Base-by-base conservation (phyloP, 2,797 vertebrate species). In the Sarcophilus harrisii region DNA sequence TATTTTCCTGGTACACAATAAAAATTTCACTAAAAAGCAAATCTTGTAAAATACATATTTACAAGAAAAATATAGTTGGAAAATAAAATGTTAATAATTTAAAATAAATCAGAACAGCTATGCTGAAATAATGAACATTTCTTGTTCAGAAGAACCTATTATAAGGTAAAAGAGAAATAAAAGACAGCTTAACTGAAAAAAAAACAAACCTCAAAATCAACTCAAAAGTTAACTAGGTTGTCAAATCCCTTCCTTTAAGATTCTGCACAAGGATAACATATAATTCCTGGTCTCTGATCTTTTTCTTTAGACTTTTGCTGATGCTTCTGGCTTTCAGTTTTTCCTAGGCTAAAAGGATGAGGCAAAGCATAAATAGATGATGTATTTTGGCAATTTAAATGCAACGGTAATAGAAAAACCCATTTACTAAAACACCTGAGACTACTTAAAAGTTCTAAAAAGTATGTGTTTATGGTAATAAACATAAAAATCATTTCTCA, bases 401-500 rank as follows among this genome's bases (percentile, higher is more conserved):
- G 73, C 18, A 81, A 45, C 45, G 73, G 2, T 45, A 81, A 81
- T 81, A 81, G 73, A 81, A 81, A 73, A 81, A 81, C 73, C 21
- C 73, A 81, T 45, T 81, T 81, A 45, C 38, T 81, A 81, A 81
- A 81, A 45, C 73, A 81, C 38, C 73, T 81, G 73, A 81, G 73
- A 81, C 73, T 24, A 45, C 73, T 81, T 27, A 27, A 81, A 81
- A 81, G 73, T 81, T 81, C 66, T 45, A 45, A 24, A 81, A 81
- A 45, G n/a, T 45, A 38, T 81, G 66, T 49, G 21, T n/a, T 73
- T 93, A 58, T 91, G 58, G n/a, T 52, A 18, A 57, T 58, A 30
- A 73, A 66, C n/a, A 62, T 57, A 16, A 52, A 73, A 55, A 90
- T 57, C 28, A 73, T 57, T 57, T 96, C 94, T n/a, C 59, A 90